Evolutionary conservation across 2,113 vertebrate species (phyloP), one percentile per base, ranked within the genome.

Genomic region (Pseudopipra pipra): DNA sequence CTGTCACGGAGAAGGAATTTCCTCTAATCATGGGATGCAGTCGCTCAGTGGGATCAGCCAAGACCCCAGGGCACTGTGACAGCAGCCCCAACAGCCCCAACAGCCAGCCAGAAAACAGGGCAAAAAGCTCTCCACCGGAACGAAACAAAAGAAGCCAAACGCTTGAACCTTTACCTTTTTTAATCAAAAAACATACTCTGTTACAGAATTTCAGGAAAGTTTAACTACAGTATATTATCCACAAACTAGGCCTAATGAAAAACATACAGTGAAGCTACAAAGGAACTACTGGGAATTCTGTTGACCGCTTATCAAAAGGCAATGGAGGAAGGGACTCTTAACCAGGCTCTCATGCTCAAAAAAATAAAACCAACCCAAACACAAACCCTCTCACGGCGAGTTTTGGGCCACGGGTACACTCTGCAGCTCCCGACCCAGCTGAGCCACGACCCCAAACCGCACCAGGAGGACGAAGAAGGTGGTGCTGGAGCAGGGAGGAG

Each of bases 101-200:
- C 3, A 14, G 8, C 35, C 2, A 0, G 19, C 33, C 47, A 20
- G 24, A 33, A 44, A 39, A 9, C 1, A 1, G 47, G 7, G 6
- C 1, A 2, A 31, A 30, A 5, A 51, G 1, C n/a, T 6, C 17
- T 21, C 14, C 5, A 0, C 5, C 1, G 6, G 22, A 24, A 47
- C 0, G 11, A 55, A 89, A 85, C 3, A 23, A 21, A 56, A 17
- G 59, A 1, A 55, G 9, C 11, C 44, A 5, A 3, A 72, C 39
- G 10, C 9, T 17, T 4, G 43, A 95, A 85, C 76, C 86, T 95
- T 96, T 55, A 88, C 18, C 47, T 93, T 97, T 98, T 98, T 98
- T 97, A 98, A 98, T 98, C 95, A 97, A 97, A 98, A 98, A 98
- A 97, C 95, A 97, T 96, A 97, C 87, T 98, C 96, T 94, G 96